These are phyloP conservation scores for Tuta absoluta DNA, from an alignment of 2,888 invertebrate genomes.

Conservation along the genomic window DNA sequence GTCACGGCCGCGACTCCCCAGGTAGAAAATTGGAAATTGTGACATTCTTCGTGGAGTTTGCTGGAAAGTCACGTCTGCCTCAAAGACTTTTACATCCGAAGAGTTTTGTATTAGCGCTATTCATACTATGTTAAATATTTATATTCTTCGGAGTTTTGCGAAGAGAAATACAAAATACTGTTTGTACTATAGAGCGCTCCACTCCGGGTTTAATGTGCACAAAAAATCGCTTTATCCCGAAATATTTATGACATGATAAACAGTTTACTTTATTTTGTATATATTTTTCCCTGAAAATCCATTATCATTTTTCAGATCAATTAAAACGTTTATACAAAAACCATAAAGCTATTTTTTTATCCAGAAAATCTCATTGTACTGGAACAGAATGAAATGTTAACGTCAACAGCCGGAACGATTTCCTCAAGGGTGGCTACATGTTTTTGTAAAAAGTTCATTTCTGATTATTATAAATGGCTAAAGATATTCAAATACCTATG, in stretches of 20 bases:
- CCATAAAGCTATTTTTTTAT: too few species aligned
- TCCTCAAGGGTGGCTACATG: too few species aligned
- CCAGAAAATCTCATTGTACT: too few species aligned
- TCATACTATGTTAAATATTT: slow-evolving; percentile 35
- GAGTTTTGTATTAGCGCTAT: slow-evolving; percentile 49
- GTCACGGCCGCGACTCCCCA: slow-evolving; percentile 71
- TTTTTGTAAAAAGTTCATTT: too few species aligned
- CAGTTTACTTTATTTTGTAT: slow-evolving; percentile 4
- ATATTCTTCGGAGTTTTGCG: slow-evolving; percentile 18
- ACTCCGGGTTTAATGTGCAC: background rate
- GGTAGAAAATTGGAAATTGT: slow-evolving; percentile 80
- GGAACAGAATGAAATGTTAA: too few species aligned
- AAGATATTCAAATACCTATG: too few species aligned
- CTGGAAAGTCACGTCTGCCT: slow-evolving; percentile 63
- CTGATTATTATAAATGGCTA: too few species aligned
- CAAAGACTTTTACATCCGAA: slow-evolving; percentile 40
- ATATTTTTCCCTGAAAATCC: background rate
- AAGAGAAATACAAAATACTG: slow-evolving; percentile 9
- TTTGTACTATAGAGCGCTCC: background rate
- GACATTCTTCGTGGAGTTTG: slow-evolving; percentile 63
- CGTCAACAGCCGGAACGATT: too few species aligned
- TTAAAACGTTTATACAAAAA: too few species aligned
- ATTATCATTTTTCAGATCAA: too few species aligned
- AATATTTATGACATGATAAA: background rate
- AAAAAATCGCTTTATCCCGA: background rate